These are phyloP conservation scores for Lasioglossum lativentre DNA, from an alignment of 2,888 invertebrate genomes.

Conservation along the genomic window DNA sequence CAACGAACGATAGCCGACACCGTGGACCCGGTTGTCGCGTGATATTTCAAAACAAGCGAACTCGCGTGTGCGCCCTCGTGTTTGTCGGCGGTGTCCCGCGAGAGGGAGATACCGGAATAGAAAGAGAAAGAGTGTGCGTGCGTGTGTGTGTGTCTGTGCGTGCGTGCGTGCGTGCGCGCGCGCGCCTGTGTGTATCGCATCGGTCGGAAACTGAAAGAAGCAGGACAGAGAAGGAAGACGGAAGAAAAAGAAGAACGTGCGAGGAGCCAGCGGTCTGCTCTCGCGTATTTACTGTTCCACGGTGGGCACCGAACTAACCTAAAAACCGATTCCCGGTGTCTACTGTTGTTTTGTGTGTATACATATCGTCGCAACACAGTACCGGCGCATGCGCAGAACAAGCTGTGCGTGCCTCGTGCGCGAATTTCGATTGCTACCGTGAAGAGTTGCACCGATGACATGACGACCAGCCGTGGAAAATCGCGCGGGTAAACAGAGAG, in stretches of 20 bases:
- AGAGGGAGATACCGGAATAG: slow-evolving; percentile 39
- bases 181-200: background rate
- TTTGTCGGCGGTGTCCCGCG: slow-evolving; percentile 48
- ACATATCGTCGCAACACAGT: slow-evolving; percentile 42
- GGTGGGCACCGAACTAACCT: slow-evolving; percentile 65
- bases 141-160: background rate
- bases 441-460: slow-evolving; percentile 21
- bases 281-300: slow-evolving; percentile 62
- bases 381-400: slow-evolving; percentile 65
- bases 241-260: slow-evolving; percentile 24
- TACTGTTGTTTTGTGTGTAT: slow-evolving; percentile 52
- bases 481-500: slow-evolving; percentile 38
- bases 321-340: slow-evolving; percentile 61
- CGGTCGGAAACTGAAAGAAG: slow-evolving; percentile 15
- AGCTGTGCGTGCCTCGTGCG: slow-evolving; percentile 62
- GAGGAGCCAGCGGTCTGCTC: slow-evolving; percentile 38
- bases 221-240: slow-evolving; percentile 25
- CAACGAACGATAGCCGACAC: slow-evolving; percentile 23
- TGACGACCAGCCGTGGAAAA: slow-evolving; percentile 14
- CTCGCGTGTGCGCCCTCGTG: slow-evolving; percentile 67
- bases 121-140: slow-evolving; percentile 28
- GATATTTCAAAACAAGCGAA: slow-evolving; percentile 68
- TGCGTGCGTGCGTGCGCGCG: too few relatives aligned
- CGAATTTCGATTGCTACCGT: slow-evolving; percentile 65
- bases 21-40: slow-evolving; percentile 48